phyloP scores from a whole-genome alignment of 2,888 invertebrate species.

The Mycogona germanica region DNA sequence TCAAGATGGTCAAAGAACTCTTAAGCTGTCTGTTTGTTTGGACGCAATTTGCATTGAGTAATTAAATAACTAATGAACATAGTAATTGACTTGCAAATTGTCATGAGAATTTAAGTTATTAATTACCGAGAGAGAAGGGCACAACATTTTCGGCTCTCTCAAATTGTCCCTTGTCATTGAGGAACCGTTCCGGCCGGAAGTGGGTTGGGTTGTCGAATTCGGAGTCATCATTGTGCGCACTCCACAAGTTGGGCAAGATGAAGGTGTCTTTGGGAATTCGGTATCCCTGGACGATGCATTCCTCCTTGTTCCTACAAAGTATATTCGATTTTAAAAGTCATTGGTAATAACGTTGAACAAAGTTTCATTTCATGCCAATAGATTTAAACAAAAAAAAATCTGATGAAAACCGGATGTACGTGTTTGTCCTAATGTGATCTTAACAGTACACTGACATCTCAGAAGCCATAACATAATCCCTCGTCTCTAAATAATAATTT shows the following conservation, averaged over 20 bases:
- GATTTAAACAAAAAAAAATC: background rate
- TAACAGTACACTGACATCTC: no score
- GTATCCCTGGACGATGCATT: conserved; percentile 2
- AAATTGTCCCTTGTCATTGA: conserved; percentile 15
- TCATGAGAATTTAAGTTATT: background rate
- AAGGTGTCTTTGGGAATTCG: conserved; percentile 15
- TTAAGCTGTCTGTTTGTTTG: background rate
- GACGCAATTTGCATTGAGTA: background rate
- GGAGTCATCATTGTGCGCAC: conserved; percentile 9
- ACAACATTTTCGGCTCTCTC: conserved; percentile 14
- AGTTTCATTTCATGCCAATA: no score
- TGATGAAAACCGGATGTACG: background rate
- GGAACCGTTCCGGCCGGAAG: conserved; percentile 19
- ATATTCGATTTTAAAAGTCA: background rate
- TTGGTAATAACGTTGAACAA: background rate
- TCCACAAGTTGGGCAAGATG: conserved; percentile 13
- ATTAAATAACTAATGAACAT: no score
- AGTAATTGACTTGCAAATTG: no score
- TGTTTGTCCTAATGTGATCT: background rate
- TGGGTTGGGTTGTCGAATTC: conserved; percentile 15
- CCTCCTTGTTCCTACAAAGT: background rate
- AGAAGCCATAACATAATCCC: no score
- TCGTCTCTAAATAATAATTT: no score
- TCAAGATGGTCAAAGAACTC: background rate
- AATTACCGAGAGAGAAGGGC: conserved; percentile 18